phyloP scores from a whole-genome alignment of 2,113 vertebrate species.

The Lycaon pictus region DNA sequence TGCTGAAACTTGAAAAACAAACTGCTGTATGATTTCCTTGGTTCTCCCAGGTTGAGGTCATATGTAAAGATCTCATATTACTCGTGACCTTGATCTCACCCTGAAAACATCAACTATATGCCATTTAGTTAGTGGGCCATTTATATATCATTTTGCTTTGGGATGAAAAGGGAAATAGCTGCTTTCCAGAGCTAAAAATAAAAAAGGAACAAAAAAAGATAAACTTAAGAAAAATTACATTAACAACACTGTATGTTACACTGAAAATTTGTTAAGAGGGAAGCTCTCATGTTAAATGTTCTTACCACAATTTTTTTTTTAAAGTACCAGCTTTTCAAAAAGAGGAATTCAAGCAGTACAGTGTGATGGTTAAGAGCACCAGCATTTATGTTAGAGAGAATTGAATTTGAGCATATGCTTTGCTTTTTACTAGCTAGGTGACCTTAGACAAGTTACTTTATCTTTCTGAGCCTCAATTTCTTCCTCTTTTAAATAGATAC shows the following conservation, averaged over 20 bases:
- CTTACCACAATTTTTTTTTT: not conserved
- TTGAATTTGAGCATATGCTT: not conserved
- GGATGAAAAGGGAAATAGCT: not conserved
- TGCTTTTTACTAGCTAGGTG: not conserved
- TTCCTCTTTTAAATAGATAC: not conserved
- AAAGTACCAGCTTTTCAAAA: not conserved
- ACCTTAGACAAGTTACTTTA: not conserved
- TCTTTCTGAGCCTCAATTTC: not conserved
- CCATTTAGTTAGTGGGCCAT: slow-evolving; percentile 11
- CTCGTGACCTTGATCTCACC: slow-evolving; percentile 75
- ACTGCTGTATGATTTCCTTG: slow-evolving; percentile 60
- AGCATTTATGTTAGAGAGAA: not conserved
- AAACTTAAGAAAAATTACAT: not conserved
- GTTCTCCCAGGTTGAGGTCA: slow-evolving; percentile 66
- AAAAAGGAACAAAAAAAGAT: not conserved
- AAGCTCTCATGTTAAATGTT: not conserved
- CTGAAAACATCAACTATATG: slow-evolving; percentile 44
- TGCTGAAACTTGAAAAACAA: slow-evolving; percentile 66
- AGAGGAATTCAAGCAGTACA: not conserved
- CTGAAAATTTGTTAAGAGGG: not conserved
- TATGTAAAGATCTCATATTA: slow-evolving; percentile 63
- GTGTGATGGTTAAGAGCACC: not conserved
- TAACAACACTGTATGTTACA: not conserved
- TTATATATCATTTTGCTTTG: slow-evolving; percentile 30
- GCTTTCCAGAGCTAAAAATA: slow-evolving; percentile 3